Conservation (phyloP, 2,888 invertebrate genomes). For the Emmelina monodactyla region DNA sequence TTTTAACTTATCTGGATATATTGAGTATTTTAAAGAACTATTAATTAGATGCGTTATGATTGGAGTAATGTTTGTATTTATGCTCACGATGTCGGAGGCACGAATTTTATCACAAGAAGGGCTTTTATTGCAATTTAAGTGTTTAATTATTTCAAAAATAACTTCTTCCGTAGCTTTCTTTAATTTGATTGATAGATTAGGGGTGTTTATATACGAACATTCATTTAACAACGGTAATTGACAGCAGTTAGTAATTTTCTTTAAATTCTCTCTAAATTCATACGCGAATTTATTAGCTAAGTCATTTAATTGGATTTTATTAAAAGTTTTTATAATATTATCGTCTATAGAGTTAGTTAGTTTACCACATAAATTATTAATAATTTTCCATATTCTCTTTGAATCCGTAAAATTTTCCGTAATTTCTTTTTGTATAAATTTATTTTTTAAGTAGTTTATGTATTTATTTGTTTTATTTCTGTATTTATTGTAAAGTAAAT, state of each 20-base stretch:
- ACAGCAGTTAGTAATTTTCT: conserved; percentile 5
- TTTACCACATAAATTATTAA: conserved; percentile 9
- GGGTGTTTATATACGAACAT: neutral
- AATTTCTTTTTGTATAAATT: conserved; percentile 7
- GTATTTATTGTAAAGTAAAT: conserved; percentile 8
- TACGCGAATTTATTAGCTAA: conserved; percentile 7
- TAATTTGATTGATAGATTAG: conserved; percentile 3
- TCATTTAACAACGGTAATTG: neutral
- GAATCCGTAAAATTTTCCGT: conserved; percentile 8
- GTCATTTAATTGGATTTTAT: neutral
- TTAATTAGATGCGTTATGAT: conserved; percentile 9
- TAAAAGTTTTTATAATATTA: conserved; percentile 5
- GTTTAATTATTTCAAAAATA: conserved; percentile 3
- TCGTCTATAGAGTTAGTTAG: conserved; percentile 6
- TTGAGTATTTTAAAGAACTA: conserved; percentile 1
- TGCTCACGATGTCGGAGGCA: conserved; percentile 7
- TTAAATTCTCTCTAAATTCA: conserved; percentile 5
- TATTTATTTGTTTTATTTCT: conserved; percentile 11
- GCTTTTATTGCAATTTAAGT: conserved; percentile 7
- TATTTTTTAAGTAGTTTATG: conserved; percentile 6
- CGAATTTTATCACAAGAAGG: conserved; percentile 9
- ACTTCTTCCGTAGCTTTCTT: conserved; percentile 1
- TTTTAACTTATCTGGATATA: conserved; percentile 8
- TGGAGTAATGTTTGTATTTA: conserved; percentile 4
- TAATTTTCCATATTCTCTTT: conserved; percentile 9